A percentile compares a stretch with the other conserved stretches of the same genome.
phyloP scores from a whole-genome alignment of 1,140 invertebrate species.

The Piezodorus guildinii region DNA sequence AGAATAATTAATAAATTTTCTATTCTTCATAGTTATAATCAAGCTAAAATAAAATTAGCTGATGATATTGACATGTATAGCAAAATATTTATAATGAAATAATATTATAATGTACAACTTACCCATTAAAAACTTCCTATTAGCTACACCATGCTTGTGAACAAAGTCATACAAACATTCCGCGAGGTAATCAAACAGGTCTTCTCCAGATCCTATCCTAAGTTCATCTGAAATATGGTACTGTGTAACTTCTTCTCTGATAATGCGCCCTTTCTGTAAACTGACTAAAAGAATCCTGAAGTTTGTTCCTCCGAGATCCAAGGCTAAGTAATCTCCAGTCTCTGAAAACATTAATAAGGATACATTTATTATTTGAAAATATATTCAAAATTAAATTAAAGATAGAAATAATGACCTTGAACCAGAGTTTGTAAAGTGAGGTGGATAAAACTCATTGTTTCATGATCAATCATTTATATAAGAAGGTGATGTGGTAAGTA shows the following conservation, averaged over 20 bases:
- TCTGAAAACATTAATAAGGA: conserved; percentile 37
- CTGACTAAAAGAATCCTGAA: conserved; percentile 58
- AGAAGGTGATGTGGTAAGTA: no score
- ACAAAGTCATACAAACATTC: conserved; percentile 61
- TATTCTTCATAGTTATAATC: no score
- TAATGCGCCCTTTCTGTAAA: conserved; percentile 38
- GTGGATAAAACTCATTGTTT: no score
- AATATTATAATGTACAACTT: background rate
- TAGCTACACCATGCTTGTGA: conserved; percentile 25
- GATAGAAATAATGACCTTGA: no score
- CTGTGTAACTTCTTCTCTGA: conserved; percentile 37
- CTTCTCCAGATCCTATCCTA: conserved; percentile 42
- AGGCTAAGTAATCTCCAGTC: conserved; percentile 55
- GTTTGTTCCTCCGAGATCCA: conserved; percentile 72
- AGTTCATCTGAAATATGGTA: conserved; percentile 40
- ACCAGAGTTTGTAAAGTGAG: no score
- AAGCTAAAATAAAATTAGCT: no score
- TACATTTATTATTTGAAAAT: background rate
- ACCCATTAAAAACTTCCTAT: conserved; percentile 16
- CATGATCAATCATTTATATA: no score
- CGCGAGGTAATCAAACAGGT: conserved; percentile 66
- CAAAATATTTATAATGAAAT: background rate
- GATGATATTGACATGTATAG: no score
- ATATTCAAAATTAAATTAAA: no score
- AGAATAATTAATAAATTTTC: no score